Percentiles rank a stretch among this genome's conserved stretches.
These are phyloP conservation scores for Psilopsiagon aymara DNA, from an alignment of 2,113 vertebrate species.

Conservation along the genomic window DNA sequence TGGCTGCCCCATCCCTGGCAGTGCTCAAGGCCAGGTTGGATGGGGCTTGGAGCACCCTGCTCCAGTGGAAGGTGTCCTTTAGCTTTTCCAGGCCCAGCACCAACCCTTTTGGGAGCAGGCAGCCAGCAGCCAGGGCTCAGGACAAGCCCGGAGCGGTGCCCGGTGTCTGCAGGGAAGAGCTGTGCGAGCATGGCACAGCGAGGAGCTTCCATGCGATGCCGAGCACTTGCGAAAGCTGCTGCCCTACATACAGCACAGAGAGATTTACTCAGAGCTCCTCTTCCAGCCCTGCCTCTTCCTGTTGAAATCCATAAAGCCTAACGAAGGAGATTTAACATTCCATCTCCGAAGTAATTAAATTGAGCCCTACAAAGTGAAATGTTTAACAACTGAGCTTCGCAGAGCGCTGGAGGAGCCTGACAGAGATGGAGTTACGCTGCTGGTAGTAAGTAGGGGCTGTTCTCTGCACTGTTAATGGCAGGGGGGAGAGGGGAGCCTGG, in stretches of 20 bases:
- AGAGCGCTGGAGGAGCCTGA: neutral
- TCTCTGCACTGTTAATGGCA: neutral
- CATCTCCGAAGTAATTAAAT: neutral
- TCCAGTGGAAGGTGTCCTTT: neutral
- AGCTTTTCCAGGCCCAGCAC: neutral
- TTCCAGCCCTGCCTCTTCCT: neutral
- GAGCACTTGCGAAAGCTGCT: neutral
- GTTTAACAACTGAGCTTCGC: neutral
- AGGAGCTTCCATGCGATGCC: neutral
- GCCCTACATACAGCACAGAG: neutral
- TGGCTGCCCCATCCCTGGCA: neutral
- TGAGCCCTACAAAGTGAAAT: neutral
- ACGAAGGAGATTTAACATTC: neutral
- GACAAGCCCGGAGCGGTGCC: neutral
- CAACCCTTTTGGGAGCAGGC: neutral
- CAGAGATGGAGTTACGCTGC: neutral
- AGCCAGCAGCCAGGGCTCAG: neutral
- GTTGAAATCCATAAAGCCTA: neutral
- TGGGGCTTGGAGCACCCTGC: neutral
- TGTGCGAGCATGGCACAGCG: fast-evolving
- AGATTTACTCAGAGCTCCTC: neutral
- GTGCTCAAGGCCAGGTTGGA: neutral
- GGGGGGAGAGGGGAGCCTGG: neutral
- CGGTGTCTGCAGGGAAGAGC: neutral
- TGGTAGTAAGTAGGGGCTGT: neutral